Evolutionary conservation across 2,113 vertebrate genomes (phyloP).

Genomic region (Aix galericulata): DNA sequence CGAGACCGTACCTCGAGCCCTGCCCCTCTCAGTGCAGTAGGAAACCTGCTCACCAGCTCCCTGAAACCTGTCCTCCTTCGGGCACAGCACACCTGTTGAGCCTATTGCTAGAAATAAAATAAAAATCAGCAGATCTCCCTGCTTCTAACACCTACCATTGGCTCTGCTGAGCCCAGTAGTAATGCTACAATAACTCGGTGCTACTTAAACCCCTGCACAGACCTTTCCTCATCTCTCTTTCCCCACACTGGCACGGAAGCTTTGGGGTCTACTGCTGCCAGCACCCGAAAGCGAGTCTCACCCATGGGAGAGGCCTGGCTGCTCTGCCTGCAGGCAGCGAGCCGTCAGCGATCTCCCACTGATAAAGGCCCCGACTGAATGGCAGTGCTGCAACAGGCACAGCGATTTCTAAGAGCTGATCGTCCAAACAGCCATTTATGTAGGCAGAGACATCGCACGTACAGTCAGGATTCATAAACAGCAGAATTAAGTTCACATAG

Average conservation of each 20-base stretch:
- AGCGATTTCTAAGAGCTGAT: neutral
- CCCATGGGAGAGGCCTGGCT: neutral
- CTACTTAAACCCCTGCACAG: neutral
- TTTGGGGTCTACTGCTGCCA: neutral
- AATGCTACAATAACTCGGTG: neutral
- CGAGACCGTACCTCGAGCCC: neutral
- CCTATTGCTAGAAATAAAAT: neutral
- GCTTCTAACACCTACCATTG: fast-evolving
- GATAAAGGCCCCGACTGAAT: neutral
- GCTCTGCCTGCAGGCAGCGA: neutral
- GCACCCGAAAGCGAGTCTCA: neutral
- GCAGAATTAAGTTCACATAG: neutral
- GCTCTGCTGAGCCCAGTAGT: neutral
- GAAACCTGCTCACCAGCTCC: neutral
- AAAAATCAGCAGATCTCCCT: neutral
- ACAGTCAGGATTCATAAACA: neutral
- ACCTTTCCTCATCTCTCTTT: neutral
- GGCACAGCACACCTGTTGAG: neutral
- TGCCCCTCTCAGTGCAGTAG: neutral
- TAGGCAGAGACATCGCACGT: neutral
- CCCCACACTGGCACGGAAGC: neutral
- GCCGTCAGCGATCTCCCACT: neutral
- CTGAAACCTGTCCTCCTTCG: neutral
- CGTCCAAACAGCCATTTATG: neutral
- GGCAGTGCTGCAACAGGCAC: neutral